These are phyloP conservation scores for Mus minutoides DNA, from an alignment of 2,797 vertebrate genomes.

Conservation along the genomic window DNA sequence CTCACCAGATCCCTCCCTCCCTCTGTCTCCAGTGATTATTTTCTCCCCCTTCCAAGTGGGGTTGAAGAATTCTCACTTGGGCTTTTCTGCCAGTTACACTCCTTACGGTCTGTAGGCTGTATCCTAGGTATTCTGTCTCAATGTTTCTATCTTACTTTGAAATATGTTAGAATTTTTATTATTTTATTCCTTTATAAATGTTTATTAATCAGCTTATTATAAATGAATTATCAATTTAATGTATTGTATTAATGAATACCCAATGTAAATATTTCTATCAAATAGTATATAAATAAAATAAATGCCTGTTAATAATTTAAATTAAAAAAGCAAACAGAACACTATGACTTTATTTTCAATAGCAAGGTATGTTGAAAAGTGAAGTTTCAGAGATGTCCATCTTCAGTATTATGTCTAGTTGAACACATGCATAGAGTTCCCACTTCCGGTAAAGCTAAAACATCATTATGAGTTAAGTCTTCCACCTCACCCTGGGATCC, in stretches of 20 bases:
- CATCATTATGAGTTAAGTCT: neutral
- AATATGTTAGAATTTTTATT: neutral
- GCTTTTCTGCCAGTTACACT: too few relatives aligned
- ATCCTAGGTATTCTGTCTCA: neutral
- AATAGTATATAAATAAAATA: constrained; percentile 6
- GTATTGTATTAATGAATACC: neutral
- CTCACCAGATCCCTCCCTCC: too few relatives aligned
- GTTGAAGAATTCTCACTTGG: too few relatives aligned
- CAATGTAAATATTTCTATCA: neutral
- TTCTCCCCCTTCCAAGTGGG: too few relatives aligned
- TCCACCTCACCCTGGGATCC: too few relatives aligned
- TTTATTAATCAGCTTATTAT: neutral
- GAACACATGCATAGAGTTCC: neutral
- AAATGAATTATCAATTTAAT: constrained; percentile 1
- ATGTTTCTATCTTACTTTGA: neutral
- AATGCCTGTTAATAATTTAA: neutral
- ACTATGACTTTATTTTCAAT: neutral
- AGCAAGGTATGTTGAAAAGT: neutral
- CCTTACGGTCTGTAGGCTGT: too few relatives aligned
- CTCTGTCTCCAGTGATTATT: too few relatives aligned
- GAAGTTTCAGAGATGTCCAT: neutral
- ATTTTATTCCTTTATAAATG: neutral
- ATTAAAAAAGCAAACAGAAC: neutral
- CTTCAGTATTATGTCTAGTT: neutral
- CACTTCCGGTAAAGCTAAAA: neutral